Percentiles rank a stretch among this genome's conserved stretches.
Conservation (phyloP, 2,113 vertebrate genomes). For the Pan troglodytes region NHGRI_mPanTro3-v2.1_pri NC_072403.2:99929501-99930000, state of each 20-base stretch:
- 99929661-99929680: background rate
- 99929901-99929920: no score
- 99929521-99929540: background rate
- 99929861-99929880: no score
- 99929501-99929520: background rate
- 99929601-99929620: background rate
- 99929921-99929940: no score
- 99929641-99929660: background rate
- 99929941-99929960: no score
- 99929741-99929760: background rate
- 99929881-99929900: no score
- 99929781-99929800: background rate
- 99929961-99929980: fast-evolving
- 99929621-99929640: background rate
- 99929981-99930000: no score
- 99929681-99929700: background rate
- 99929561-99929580: background rate
- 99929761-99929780: background rate
- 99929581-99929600: background rate
- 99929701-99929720: background rate
- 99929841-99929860: background rate
- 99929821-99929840: background rate
- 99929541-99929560: background rate
- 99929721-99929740: background rate
- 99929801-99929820: background rate